These are phyloP conservation scores for Idaea dimidiata DNA, from an alignment of 2,888 invertebrate genomes.

Conservation along the genomic window DNA sequence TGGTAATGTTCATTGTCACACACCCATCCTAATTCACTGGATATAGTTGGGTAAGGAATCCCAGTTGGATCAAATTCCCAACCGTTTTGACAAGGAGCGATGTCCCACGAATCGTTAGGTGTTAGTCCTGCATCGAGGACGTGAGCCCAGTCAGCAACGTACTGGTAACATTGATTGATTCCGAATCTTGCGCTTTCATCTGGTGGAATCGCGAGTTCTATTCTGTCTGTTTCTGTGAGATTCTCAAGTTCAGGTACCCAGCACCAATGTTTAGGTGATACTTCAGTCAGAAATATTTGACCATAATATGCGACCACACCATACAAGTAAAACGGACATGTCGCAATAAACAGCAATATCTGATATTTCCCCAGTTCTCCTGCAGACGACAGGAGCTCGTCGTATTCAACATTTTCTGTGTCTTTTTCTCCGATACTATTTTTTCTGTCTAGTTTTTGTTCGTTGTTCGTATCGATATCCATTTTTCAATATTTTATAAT, in stretches of 20 bases:
- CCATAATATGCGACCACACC: conserved; percentile 33
- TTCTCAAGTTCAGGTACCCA: conserved; percentile 36
- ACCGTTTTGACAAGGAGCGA: conserved; percentile 44
- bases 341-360: conserved; percentile 28
- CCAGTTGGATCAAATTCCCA: conserved; percentile 56
- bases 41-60: conserved; percentile 54
- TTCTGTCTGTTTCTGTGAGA: conserved; percentile 30
- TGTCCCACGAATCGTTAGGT: conserved; percentile 44
- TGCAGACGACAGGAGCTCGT: conserved; percentile 34
- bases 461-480: not conserved
- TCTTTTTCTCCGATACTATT: conserved; percentile 10
- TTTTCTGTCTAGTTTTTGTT: not conserved
- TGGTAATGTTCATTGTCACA: conserved; percentile 53
- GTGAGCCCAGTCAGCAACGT: conserved; percentile 48
- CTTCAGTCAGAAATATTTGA: conserved; percentile 36
- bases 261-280: conserved; percentile 37
- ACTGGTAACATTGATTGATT: conserved; percentile 46
- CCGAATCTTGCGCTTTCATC: conserved; percentile 39
- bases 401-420: conserved; percentile 24
- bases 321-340: conserved; percentile 34
- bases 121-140: conserved; percentile 32
- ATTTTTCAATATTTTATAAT: not conserved
- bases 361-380: conserved; percentile 38
- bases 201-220: conserved; percentile 30
- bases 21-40: conserved; percentile 54